Evolutionary conservation across 2,888 invertebrate genomes (phyloP).

Genomic region (Caenorhabditis afra): DNA sequence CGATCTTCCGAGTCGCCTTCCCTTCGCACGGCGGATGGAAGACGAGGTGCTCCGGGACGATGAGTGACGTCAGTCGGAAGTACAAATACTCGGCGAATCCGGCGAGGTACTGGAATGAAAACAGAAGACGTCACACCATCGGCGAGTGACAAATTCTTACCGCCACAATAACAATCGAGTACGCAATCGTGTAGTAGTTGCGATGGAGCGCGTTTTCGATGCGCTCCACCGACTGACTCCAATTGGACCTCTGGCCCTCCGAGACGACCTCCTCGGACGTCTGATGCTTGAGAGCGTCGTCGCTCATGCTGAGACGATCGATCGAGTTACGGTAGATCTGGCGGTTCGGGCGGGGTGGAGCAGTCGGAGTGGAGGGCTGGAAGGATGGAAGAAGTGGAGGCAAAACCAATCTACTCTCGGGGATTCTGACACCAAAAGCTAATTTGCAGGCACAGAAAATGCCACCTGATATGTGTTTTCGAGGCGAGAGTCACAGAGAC

Average conservation of each 20-base stretch:
- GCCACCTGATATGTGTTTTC: slow-evolving; percentile 28
- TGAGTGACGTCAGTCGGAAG: slow-evolving; percentile 71
- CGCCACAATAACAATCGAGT: slow-evolving; percentile 72
- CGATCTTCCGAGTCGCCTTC: slow-evolving; percentile 66
- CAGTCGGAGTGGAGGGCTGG: slow-evolving; percentile 57
- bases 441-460: not conserved
- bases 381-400: slow-evolving; percentile 16
- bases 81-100: slow-evolving; percentile 77
- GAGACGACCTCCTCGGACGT: slow-evolving; percentile 39
- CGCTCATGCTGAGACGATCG: slow-evolving; percentile 26
- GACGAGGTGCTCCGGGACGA: slow-evolving; percentile 70
- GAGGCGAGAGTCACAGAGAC: not conserved
- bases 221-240: slow-evolving; percentile 57
- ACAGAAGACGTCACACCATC: not conserved
- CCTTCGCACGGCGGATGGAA: slow-evolving; percentile 71
- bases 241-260: slow-evolving; percentile 50
- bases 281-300: slow-evolving; percentile 13
- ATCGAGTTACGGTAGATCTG: slow-evolving; percentile 48
- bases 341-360: slow-evolving; percentile 60
- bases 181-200: slow-evolving; percentile 75
- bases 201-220: slow-evolving; percentile 62
- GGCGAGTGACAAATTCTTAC: slow-evolving; percentile 39
- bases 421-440: slow-evolving; percentile 9
- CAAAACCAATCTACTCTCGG: not conserved
- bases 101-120: slow-evolving; percentile 73